A percentile compares a stretch with the other conserved stretches of the same genome.
These are phyloP conservation scores for Chanos chanos DNA, from an alignment of 2,797 vertebrate species.

Conservation along the genomic window DNA sequence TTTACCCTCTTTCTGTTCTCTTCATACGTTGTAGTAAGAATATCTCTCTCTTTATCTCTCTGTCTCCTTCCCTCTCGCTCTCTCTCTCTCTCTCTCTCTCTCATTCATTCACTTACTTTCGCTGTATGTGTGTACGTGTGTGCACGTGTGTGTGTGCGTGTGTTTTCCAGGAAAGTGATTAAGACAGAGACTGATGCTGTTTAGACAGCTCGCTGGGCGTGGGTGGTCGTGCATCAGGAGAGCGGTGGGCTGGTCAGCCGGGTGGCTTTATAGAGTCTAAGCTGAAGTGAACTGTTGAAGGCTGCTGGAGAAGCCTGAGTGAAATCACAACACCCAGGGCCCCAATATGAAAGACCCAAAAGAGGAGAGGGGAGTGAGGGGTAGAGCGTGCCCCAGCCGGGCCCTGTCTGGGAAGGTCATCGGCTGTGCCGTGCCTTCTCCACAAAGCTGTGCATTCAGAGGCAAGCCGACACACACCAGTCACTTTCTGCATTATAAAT, in stretches of 20 bases:
- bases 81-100: not conserved
- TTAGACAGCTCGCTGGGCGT: conserved; percentile 78
- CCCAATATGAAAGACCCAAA: conserved; percentile 57
- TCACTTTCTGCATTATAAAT: conserved; percentile 63
- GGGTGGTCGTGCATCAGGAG: conserved; percentile 84
- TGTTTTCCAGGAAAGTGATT: conserved; percentile 48
- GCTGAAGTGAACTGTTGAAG: conserved; percentile 94
- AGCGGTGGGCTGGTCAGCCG: conserved; percentile 53
- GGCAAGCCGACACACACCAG: conserved; percentile 53
- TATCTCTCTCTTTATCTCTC: not conserved
- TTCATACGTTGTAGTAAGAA: not conserved
- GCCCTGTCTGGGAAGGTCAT: conserved; percentile 53
- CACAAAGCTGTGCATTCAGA: conserved; percentile 73
- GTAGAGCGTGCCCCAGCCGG: conserved; percentile 46
- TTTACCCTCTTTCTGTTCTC: not conserved
- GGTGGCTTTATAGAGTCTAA: conserved; percentile 80
- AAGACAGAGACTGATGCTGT: conserved; percentile 77
- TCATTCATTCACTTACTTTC: not conserved
- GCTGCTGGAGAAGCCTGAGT: conserved; percentile 86
- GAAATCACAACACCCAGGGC: conserved; percentile 87
- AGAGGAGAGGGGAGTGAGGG: conserved; percentile 22
- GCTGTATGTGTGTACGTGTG: conserved; percentile 24
- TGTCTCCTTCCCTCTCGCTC: not conserved
- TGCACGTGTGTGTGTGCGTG: conserved; percentile 12
- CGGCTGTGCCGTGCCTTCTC: conserved; percentile 38